A percentile compares a stretch with the other conserved stretches of the same genome.
Evolutionary conservation across 2,797 vertebrate genomes (phyloP).

Genomic region (Aythya fuligula): DNA sequence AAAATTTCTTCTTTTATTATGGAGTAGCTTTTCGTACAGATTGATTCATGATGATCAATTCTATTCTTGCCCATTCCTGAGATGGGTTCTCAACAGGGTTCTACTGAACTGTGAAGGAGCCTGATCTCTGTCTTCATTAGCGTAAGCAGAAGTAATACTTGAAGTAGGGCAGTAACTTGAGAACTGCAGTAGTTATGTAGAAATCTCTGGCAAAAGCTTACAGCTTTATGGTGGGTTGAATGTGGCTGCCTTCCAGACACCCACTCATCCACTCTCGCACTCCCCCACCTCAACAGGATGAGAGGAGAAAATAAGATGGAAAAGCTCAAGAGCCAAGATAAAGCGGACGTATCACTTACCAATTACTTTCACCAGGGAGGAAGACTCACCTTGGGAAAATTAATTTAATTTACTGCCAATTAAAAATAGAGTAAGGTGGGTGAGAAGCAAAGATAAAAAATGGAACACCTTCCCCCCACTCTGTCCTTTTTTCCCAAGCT

Average conservation of each 20-base stretch:
- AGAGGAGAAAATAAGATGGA: not conserved
- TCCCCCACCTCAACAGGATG: not conserved
- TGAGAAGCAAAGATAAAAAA: not conserved
- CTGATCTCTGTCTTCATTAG: not conserved
- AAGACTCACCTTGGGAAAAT: not conserved
- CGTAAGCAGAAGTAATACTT: not conserved
- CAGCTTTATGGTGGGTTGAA: not conserved
- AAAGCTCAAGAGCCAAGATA: not conserved
- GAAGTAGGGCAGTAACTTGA: not conserved
- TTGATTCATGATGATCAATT: not conserved
- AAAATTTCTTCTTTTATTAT: not conserved
- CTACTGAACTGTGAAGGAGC: not conserved
- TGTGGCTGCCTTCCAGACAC: not conserved
- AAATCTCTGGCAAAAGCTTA: not conserved
- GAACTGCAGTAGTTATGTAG: not conserved
- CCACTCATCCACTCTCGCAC: not conserved
- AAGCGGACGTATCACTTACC: not conserved
- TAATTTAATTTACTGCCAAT: not conserved
- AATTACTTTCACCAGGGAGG: not conserved
- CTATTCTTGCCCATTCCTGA: not conserved
- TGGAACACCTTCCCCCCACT: not conserved
- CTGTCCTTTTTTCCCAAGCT: not conserved
- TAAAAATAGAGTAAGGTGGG: not conserved
- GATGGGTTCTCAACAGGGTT: not conserved
- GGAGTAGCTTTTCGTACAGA: not conserved